Evolutionary conservation across 2,888 invertebrate species (phyloP), one percentile per base, ranked within the genome.

Genomic region (Lasioglossum morio): DNA sequence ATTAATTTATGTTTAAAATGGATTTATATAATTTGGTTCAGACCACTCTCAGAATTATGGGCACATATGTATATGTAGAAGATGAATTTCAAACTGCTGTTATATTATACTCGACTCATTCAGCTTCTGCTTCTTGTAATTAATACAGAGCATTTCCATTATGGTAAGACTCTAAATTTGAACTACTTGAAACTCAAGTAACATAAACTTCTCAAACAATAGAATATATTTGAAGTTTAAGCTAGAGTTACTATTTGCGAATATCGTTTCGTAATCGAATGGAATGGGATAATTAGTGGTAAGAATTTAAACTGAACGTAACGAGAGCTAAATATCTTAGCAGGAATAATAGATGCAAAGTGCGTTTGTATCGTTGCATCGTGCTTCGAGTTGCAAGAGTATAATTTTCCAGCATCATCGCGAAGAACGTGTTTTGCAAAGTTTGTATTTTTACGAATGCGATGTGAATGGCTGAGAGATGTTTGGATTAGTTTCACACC

Each of bases 241-340:
- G 14, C 16, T 30, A 7, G 2, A 5, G 60, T 30, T 16, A 16
- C 30, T 30, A 34, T 63, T 16, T 2, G 60, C 16, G 27, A 16
- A 63, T 30, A 63, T 30, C 0, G 60, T 14, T 63, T 63, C 30
- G 7, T 14, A 30, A 63, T 30, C 5, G 16, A 63, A 30, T 30
- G 30, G 60, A 63, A 30, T 30, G 60, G 12, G 16, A 16, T 30
- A 63, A 63, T 30, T 30, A 63, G 30, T 63, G 60, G 60, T 63
- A 63, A 63, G 27, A 30, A 63, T 30, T 30, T 27, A 63, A 63
- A 63, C 27, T 16, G 60, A 16, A 27, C 16, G 60, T 63, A 63
- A 63, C 60, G 16, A 63, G 60, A 63, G 60, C 60, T 63, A 60
- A 60, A 27, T 27, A 63, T 63, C 30, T 63, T 63, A 63, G 60